Base-by-base conservation (phyloP, 23 tunicate species). In the Styela clava region DNA sequence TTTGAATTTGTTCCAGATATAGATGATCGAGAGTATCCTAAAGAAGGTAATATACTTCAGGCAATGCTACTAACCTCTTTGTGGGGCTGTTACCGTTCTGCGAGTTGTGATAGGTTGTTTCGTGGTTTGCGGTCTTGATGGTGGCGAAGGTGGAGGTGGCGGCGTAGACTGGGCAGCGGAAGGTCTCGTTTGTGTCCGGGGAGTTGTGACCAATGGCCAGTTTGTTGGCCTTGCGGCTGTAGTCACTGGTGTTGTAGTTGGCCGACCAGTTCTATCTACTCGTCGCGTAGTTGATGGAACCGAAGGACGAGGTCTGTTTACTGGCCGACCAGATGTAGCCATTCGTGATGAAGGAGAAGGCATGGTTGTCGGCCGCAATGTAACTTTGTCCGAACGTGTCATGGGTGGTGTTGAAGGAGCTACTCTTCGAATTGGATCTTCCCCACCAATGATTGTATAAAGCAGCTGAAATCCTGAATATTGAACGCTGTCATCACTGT, bases 391-490 rank as follows among this genome's bases (percentile, higher is more conserved):
- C 5, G 77, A 5, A 16, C 35, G 37, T 2, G 35, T 16, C 9
- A 31, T 68, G n/a, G 73, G 1, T 23, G 22, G n/a, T 23, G 81
- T 18, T 51, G 81, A 16, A 7, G 81, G 35, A 26, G 65, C n/a
- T 16, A 29, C 2, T 24, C 26, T 21, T 7, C 21, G 31, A 19
- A 7, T 25, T 0, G 81, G 81, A 2, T 76, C 64, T 7, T 27
- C 16, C 44, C 81, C 81, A 19, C 65, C 65, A 22, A n/a, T 29
- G 23, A 76, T 76, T 36, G 52, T 36, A 27, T 33, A 76, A 56
- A 76, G 9, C 16, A 76, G n/a, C 0, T 27, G 81, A 56, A 76
- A 76, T 22, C 81, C 81, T 76, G 33, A 18, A 24, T 52, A 19
- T 44, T 52, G 37, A 44, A 44, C 64, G 0, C 27, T 23, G 0